Evolutionary conservation across 2,888 invertebrate genomes (phyloP).

Genomic region (Aporophyla lueneburgensis): DNA sequence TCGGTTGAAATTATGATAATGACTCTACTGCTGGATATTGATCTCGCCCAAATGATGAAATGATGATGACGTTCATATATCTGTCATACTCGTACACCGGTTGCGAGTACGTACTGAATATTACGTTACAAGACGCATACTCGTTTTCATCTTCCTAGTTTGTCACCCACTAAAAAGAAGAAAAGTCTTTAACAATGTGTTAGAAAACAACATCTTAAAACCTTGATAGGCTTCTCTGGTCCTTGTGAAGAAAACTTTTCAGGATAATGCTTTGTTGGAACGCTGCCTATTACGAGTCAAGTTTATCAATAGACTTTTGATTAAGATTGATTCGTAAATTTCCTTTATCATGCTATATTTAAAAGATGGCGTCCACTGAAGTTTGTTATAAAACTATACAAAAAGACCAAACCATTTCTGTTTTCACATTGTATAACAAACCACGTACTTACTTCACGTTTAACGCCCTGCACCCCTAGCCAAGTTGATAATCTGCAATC

Average conservation of each 20-base stretch:
- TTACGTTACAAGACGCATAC: background rate
- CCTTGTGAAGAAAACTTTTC: slow-evolving; percentile 37
- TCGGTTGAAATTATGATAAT: too few species aligned
- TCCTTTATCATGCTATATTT: background rate
- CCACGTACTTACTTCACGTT: background rate
- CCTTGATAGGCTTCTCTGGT: background rate
- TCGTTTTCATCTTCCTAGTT: background rate
- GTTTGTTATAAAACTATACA: background rate
- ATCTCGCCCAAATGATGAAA: too few species aligned
- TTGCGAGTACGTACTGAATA: background rate
- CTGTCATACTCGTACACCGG: background rate
- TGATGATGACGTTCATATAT: background rate
- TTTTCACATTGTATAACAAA: background rate
- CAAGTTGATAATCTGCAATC: too few species aligned
- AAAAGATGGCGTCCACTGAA: background rate
- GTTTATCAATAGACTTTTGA: slow-evolving; percentile 44
- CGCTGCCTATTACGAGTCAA: slow-evolving; percentile 37
- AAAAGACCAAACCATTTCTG: too few species aligned
- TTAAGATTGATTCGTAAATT: slow-evolving; percentile 45
- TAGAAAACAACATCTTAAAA: background rate
- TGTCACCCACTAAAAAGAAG: too few species aligned
- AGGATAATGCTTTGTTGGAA: slow-evolving; percentile 48
- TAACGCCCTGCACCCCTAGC: too few species aligned
- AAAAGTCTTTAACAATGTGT: background rate
- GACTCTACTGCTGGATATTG: too few species aligned